Evolutionary conservation across 2,113 vertebrate genomes (phyloP).

Genomic region (Chaetura pelagica): DNA sequence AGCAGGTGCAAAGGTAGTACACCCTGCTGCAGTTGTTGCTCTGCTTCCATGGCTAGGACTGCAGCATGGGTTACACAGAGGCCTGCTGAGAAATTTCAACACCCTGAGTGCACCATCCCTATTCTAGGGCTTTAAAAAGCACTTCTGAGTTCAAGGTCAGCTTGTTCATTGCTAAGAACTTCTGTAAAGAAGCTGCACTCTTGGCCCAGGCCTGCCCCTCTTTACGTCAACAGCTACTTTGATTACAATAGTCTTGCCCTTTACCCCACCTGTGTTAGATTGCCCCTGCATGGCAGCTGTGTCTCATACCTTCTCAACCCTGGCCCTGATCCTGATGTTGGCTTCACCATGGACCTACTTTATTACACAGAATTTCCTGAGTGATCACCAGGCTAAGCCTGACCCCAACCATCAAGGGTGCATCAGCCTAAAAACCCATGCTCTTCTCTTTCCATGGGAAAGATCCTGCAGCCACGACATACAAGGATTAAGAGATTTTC

Average conservation of each 20-base stretch:
- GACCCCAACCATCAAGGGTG: neutral
- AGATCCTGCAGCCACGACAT: neutral
- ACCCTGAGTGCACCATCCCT: neutral
- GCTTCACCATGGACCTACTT: neutral
- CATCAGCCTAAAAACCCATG: neutral
- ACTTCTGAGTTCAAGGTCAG: neutral
- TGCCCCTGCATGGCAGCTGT: neutral
- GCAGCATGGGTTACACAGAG: neutral
- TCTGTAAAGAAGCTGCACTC: neutral
- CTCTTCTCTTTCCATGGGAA: neutral
- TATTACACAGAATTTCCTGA: neutral
- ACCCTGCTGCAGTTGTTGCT: neutral
- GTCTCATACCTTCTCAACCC: neutral
- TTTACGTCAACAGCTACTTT: neutral
- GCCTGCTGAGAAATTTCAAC: neutral
- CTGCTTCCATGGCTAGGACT: neutral
- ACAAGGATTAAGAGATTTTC: neutral
- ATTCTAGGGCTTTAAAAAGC: neutral
- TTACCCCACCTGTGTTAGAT: neutral
- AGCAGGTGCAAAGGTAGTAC: fast-evolving
- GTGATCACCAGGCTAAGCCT: neutral
- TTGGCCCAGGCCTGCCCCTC: fast-evolving
- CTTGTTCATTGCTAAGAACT: neutral
- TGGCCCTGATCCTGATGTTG: neutral
- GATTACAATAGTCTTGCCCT: neutral